Conservation (phyloP, 2,113 vertebrate genomes). For the Calidris pygmaea region DNA sequence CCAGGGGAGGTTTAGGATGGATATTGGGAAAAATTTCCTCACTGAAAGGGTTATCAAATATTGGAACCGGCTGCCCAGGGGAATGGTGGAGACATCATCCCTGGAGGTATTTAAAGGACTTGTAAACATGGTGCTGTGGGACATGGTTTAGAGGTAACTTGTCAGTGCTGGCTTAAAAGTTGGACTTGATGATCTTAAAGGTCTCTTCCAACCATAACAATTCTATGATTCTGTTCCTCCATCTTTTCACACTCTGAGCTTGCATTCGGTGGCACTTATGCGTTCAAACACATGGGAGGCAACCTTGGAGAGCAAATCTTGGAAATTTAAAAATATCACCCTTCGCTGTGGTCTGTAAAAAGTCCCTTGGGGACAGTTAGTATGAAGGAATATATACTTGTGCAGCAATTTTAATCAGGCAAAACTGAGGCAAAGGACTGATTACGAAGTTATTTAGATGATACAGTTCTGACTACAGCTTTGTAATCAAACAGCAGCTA, state of each 20-base stretch:
- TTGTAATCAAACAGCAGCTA: conserved; percentile 24
- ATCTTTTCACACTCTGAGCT: neutral
- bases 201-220: neutral
- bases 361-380: neutral
- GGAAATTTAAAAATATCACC: neutral
- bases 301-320: rapidly evolving
- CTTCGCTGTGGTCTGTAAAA: neutral
- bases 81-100: neutral
- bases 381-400: neutral
- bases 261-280: rapidly evolving
- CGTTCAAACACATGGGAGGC: rapidly evolving
- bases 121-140: neutral
- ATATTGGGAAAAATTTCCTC: neutral
- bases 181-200: neutral
- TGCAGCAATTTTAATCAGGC: conserved; percentile 43
- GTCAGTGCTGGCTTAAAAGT: neutral
- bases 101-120: neutral
- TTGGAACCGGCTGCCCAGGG: neutral
- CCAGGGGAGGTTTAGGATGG: neutral
- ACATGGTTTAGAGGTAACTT: neutral
- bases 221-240: neutral
- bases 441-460: conserved; percentile 43
- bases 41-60: neutral
- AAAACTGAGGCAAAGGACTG: conserved; percentile 24
- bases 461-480: neutral